Conservation (phyloP, 2,888 invertebrate genomes). For the Nomada ferruginata region DNA sequence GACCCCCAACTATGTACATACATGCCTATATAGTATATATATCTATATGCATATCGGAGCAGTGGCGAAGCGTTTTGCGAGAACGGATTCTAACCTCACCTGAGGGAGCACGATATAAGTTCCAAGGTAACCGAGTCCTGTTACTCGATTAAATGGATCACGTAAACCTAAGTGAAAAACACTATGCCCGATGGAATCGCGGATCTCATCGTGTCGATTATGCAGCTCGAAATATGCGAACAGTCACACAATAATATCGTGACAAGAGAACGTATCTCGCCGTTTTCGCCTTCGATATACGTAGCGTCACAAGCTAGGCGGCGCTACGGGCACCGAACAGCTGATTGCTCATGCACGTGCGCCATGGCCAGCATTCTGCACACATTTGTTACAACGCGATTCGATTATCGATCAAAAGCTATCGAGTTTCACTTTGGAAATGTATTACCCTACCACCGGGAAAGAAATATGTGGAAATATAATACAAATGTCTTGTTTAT, state of each 20-base stretch:
- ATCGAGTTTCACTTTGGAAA: neutral
- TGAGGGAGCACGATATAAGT: slow-evolving; percentile 40
- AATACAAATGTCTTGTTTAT: no score
- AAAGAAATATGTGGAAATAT: neutral
- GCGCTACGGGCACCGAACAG: slow-evolving; percentile 59
- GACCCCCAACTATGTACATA: neutral
- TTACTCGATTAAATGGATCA: slow-evolving; percentile 14
- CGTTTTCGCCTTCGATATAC: slow-evolving; percentile 28
- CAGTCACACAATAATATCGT: slow-evolving; percentile 20
- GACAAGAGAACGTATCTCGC: slow-evolving; percentile 42
- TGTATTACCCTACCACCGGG: no score
- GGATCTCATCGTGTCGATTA: slow-evolving; percentile 44
- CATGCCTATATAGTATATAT: no score
- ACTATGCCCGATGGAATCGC: slow-evolving; percentile 30
- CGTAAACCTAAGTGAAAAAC: slow-evolving; percentile 23
- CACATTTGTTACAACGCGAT: neutral
- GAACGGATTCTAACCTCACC: slow-evolving; percentile 65
- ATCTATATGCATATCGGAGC: neutral
- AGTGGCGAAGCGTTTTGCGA: slow-evolving; percentile 27
- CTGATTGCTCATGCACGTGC: slow-evolving; percentile 69
- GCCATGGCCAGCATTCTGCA: slow-evolving; percentile 34
- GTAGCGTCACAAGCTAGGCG: slow-evolving; percentile 58
- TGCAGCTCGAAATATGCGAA: slow-evolving; percentile 9
- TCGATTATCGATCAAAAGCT: neutral
- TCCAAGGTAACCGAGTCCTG: slow-evolving; percentile 21